Percentiles rank a stretch among this genome's conserved stretches.
These are phyloP conservation scores for Virgularia gustaviana DNA, from an alignment of 92 coral and sea anemone genomes.

Conservation along the genomic window DNA sequence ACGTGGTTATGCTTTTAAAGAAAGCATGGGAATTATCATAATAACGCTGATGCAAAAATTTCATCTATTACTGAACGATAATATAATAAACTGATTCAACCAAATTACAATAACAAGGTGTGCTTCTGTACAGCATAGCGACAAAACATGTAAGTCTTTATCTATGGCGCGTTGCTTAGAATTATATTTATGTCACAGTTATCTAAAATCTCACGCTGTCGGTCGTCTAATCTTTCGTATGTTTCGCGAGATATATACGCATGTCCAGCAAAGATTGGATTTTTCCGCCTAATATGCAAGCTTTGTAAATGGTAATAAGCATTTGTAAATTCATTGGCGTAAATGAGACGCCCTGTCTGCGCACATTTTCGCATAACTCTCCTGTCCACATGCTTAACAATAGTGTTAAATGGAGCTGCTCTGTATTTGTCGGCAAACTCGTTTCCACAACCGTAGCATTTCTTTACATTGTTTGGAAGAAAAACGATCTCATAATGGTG, in stretches of 20 bases:
- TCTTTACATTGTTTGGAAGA: background rate
- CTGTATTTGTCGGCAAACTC: background rate
- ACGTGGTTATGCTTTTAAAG: too few species aligned
- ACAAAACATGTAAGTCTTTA: too few species aligned
- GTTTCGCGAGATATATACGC: background rate
- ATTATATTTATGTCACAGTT: background rate
- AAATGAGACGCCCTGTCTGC: background rate
- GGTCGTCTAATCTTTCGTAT: background rate
- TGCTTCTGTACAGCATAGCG: too few species aligned
- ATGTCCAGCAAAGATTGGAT: background rate
- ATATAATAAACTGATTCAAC: too few species aligned
- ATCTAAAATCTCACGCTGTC: background rate
- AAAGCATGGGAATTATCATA: too few species aligned
- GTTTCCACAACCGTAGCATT: background rate
- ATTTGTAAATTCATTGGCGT: background rate
- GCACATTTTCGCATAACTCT: background rate
- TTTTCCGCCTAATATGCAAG: background rate
- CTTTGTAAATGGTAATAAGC: too few species aligned
- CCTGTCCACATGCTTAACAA: background rate
- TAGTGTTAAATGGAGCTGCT: background rate
- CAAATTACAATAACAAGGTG: too few species aligned
- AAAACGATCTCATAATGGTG: background rate
- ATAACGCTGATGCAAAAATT: too few species aligned
- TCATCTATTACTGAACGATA: too few species aligned
- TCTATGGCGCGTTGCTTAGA: background rate